Base-by-base conservation (phyloP, 1,140 invertebrate species). In the Carposina sasakii region DNA sequence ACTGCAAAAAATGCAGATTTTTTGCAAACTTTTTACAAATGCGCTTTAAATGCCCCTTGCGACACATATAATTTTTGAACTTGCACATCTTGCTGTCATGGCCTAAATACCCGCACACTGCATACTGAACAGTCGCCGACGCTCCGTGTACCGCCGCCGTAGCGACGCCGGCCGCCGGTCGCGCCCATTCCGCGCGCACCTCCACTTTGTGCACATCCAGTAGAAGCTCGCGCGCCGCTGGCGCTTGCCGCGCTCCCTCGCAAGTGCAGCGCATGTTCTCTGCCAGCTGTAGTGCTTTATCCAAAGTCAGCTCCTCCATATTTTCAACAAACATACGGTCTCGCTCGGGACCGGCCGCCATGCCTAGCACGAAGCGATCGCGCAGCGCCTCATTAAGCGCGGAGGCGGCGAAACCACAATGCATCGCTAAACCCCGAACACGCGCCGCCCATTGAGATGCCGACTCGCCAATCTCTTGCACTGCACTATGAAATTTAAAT, bases 341-440 rank as follows among this genome's bases (percentile, higher is more conserved):
- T 4, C 34, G 45, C 17, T 34, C 45, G 2, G 31, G 30, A 2
- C 45, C 45, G 2, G 10, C 2, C 19, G 22, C 9, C 31, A 48
- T 48, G 2, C 45, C 45, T 3, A 48, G 34, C 12, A 48, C 45
- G 16, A 48, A 48, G 5, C 45, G 45, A 17, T 48, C 45, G 3
- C 33, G 31, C 13, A 48, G 28, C 3, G 12, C 3, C 10, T 44
- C 42, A 3, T 10, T 10, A 2, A 44, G 12, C 5, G 2, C 2
- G 17, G n/a, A 16, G 2, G 42, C 12, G 16, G 3, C 13, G 20
- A 44, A 44, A 3, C 15, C 16, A 17, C 42, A 44, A 24, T 44
- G 42, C 2, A 31, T 8, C 4, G 42, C 24, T 12, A 44, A 13
- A 2, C 26, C 42, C 4, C 42, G 23, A 8, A 44, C 42, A 2